phyloP scores from a whole-genome alignment of 1,140 invertebrate species.

The Eumeta japonica region DNA sequence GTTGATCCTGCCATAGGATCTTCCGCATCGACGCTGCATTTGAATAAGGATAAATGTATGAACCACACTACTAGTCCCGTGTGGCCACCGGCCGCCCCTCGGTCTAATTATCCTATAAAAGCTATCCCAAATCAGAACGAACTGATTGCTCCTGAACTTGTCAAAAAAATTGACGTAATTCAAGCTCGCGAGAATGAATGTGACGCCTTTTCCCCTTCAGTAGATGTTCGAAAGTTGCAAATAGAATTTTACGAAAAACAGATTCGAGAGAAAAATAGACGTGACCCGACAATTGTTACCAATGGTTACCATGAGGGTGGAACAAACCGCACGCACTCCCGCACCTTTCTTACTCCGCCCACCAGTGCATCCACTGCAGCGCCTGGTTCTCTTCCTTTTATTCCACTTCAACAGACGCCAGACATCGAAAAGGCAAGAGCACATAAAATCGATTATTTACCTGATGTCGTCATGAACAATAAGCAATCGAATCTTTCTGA shows the following conservation, averaged over 20 bases:
- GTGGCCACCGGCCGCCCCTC: too few species aligned
- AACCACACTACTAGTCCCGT: too few species aligned
- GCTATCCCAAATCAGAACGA: constrained; percentile 42
- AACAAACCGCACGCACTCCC: constrained; percentile 16
- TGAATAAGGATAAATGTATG: too few species aligned
- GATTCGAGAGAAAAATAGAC: constrained; percentile 41
- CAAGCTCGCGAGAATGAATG: constrained; percentile 12
- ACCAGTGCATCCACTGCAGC: constrained; percentile 31
- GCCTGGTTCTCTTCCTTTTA: too few species aligned
- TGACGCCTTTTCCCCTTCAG: constrained; percentile 21
- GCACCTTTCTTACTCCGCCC: constrained; percentile 39
- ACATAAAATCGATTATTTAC: constrained; percentile 49
- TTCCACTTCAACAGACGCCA: constrained; percentile 51
- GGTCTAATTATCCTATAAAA: constrained; percentile 33
- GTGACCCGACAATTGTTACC: constrained; percentile 14
- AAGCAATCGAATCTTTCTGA: too few species aligned
- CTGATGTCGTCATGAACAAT: constrained; percentile 49
- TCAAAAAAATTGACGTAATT: constrained; percentile 36
- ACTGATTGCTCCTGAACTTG: constrained; percentile 45
- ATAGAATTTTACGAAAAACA: constrained; percentile 56
- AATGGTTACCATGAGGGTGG: too few species aligned
- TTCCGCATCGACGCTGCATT: too few species aligned
- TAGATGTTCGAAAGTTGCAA: constrained; percentile 47
- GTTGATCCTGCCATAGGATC: too few species aligned
- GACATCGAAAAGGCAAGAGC: constrained; percentile 52